Base-by-base conservation (phyloP, 2,113 vertebrate genomes). In the Poecilia latipinna region DNA sequence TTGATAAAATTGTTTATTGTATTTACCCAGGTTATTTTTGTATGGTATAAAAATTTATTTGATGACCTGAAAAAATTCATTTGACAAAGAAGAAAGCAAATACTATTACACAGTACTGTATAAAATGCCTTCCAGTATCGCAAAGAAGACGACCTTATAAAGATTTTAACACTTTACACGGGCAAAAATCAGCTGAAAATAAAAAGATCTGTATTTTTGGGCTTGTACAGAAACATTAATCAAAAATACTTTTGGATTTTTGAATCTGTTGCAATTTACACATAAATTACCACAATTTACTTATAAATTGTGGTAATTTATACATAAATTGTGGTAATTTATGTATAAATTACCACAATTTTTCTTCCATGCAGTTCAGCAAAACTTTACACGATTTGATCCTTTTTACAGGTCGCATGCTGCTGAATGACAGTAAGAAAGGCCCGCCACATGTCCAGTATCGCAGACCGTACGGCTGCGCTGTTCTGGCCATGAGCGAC, bases 401-500 rank as follows among this genome's bases (percentile, higher is more conserved):
- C 33, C 5, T 15, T 64, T 42, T 44, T 37, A 4, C 71, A 99
- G 97, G 98, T 8, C 96, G 97, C 1, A 99, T 99, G 97, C 82
- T 99, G 91, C 74, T 98, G 72, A 99, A 98, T 5, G 98, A 99
- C 90, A 98, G 97, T 10, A 98, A 96, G 91, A 99, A 99, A 44
- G 97, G 97, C 0, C 97, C 97, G 0, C 94, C 97, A 0, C 97
- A 98, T 0, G 80, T 98, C 6, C 96, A 97, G 82, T 99, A 99
- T 51, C 95, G 97, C 0, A 94, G 98, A 2, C 98, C 98, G 0
- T 98, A 99, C 10, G 98, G 97, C 72, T 99, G 97, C 0, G 97
- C 97, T 0, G 96, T 99, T 13, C 89, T 99, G 19, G 97, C 97
- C 89, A 95, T 99, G 91, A 94, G 97, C 81, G 97, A 99, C 32